Base-by-base conservation (phyloP, 2,113 vertebrate species). In the Parotia lawesii region DNA sequence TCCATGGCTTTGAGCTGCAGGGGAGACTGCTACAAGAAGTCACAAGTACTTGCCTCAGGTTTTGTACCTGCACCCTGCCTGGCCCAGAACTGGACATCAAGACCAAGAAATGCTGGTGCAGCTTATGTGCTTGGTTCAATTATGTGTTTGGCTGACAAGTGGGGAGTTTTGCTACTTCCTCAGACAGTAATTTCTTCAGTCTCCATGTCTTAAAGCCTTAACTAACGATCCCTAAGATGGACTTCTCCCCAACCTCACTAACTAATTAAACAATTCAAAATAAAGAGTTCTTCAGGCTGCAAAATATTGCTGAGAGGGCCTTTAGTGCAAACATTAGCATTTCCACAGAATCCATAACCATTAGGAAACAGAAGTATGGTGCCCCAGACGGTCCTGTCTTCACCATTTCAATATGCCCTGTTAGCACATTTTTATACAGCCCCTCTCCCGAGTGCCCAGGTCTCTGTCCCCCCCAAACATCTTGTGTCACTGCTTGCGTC, bases 201-300 rank as follows among this genome's bases (percentile, higher is more conserved):
- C 72, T 94, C 56, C 72, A 16, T 62, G 58, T 94, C 96, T 94
- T 95, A 86, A 92, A 95, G 93, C 69, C 90, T 94, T 96, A 96
- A 95, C 80, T 93, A 97, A 95, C 78, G 65, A 94, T 92, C 92
- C 94, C 76, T 90, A 95, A 66, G 92, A 94, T 95, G 77, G 91
- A 90, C 89, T 90, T 93, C 90, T 97, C 93, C 94, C 86, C 78
- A 87, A 18, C 75, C 87, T 96, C 87, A 92, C 96, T 95, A 94
- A 94, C 91, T 91, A 96, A 97, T 96, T 95, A 97, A 95, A 95
- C 94, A 96, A 72, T 93, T 96, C 78, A 71, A 97, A 94, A 94
- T 58, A 90, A 96, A 97, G 80, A 90, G 65, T 94, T 96, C 92
- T 61, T 87, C 85, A 74, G 64, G n/a, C 74, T 87, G 93, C n/a